Base-by-base conservation (phyloP, 2,797 vertebrate genomes). In the Rhinogobio ventralis region DNA sequence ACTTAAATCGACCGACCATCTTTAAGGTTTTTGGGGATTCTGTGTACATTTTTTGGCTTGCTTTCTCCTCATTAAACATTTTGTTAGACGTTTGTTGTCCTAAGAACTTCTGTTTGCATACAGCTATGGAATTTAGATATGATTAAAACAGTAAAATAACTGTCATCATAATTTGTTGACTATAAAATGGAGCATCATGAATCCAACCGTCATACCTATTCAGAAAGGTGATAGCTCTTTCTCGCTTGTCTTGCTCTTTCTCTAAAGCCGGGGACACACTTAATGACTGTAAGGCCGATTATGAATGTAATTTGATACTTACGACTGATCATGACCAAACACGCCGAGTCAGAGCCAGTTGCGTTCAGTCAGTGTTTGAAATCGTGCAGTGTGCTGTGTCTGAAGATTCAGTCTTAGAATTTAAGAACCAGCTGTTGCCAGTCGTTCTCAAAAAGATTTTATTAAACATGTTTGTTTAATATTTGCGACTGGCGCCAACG, bases 1-100 rank as follows among this genome's bases (percentile, higher is more conserved):
- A 88, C 76, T 86, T 49, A 17, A 72, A 51, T 49, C 17, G 6
- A 17, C 7, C 3, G 20, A 71, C 23, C 15, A 13, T 71, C 68
- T 71, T 28, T 33, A 33, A 74, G 19, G 53, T 23, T 46, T 64
- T 36, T 23, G 20, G 3, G 6, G 19, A 39, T 30, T 30, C 15
- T 73, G 0, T 5, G n/a, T 72, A 49, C 1, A 3, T 72, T 45
- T 46, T 72, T 39, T 20, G 13, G 36, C 67, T n/a, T 15, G 15
- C 23, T 69, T 53, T 74, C 5, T 74, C 19, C 28, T 53, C 49
- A 4, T 53, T 8, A 36, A 36, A 14, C 30, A 53, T 23, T 30
- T 74, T 1, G 51, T 53, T 53, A n/a, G n/a, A 25, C 68, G 7
- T 6, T 25, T 25, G 68, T 15, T 46, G 14, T 28, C 14, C 42